These are phyloP conservation scores for Onychomys arenicola DNA, from an alignment of 2,797 vertebrate genomes.

Conservation along the genomic window DNA sequence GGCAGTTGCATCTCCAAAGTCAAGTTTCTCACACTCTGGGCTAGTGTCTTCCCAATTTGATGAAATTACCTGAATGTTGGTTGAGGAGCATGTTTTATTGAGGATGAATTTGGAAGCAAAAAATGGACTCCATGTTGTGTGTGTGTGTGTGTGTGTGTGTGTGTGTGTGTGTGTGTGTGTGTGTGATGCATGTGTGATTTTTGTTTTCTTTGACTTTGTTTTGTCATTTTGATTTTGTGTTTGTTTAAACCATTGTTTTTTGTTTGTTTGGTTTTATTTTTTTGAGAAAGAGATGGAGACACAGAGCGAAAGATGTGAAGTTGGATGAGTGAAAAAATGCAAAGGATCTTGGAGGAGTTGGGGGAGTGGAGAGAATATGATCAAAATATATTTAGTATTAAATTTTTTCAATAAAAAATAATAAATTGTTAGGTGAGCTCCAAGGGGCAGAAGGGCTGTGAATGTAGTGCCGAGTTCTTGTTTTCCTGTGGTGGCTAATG, in stretches of 20 bases:
- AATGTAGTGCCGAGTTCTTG: too few species aligned
- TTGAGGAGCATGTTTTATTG: background rate
- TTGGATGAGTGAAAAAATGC: background rate
- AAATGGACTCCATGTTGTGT: background rate
- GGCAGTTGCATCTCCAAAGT: too few species aligned
- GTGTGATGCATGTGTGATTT: background rate
- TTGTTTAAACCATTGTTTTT: too few species aligned
- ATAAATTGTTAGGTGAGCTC: too few species aligned
- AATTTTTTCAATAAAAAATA: too few species aligned
- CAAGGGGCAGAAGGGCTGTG: too few species aligned
- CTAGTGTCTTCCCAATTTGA: background rate
- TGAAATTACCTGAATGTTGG: background rate
- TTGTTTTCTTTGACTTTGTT: too few species aligned
- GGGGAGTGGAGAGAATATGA: background rate
- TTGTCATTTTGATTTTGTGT: too few species aligned
- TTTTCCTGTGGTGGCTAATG: too few species aligned
- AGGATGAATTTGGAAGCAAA: background rate
- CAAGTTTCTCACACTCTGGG: fast-evolving
- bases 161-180: background rate
- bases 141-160: background rate
- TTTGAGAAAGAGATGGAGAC: background rate
- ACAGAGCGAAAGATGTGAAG: background rate
- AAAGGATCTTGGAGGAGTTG: background rate
- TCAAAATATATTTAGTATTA: background rate
- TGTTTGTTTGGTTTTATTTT: too few species aligned